Evolutionary conservation across 2,113 vertebrate species (phyloP), one percentile per base, ranked within the genome.

Genomic region (Tyto alba): DNA sequence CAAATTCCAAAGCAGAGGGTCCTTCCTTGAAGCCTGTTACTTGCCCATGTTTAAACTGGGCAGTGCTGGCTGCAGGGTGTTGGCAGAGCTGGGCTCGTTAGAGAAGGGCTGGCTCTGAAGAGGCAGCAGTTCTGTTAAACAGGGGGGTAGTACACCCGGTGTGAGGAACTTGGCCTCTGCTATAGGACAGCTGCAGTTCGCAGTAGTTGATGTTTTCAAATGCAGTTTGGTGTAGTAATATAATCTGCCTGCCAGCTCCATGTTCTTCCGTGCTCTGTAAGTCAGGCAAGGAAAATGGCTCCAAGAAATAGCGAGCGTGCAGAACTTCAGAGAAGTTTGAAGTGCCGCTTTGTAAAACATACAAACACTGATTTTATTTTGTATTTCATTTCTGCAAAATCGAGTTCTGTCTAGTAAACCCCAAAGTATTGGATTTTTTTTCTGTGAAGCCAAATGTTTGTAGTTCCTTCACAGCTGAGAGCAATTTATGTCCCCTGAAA

Each of bases 281-380:
- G 2, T 50, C 90, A 66, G 86, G 32, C 40, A 6, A 55, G 86
- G 89, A 96, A 95, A 95, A 95, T 95, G 96, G 91, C 87, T 95
- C 89, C 92, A 63, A 52, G 90, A 21, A 78, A 26, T 7, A 5
- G 4, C 4, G 6, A 36, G 40, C 2, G 1, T 45, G 77, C 3
- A 1, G 74, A 25, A 9, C 18, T 55, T 55, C 87, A 32, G 71
- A 38, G 50, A 4, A 38, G 22, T 9, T 32, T 38, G 62, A 92
- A 85, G 34, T 30, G 59, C 66, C 1, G 17, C 56, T 77, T 25
- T 67, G 56, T 89, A 34, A 72, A 89, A 68, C 30, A 2, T 1
- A 8, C n/a, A 52, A 67, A 62, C 23, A 2, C 76, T 29, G 34
- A 52, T 72, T 74, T 82, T 29, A 11, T 36, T 85, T 43, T 60